Evolutionary conservation across 30 jellyfish, hydroid and myxozoan species (phyloP), one percentile per base, ranked within the genome.

Genomic region (Sanderia malayensis): DNA sequence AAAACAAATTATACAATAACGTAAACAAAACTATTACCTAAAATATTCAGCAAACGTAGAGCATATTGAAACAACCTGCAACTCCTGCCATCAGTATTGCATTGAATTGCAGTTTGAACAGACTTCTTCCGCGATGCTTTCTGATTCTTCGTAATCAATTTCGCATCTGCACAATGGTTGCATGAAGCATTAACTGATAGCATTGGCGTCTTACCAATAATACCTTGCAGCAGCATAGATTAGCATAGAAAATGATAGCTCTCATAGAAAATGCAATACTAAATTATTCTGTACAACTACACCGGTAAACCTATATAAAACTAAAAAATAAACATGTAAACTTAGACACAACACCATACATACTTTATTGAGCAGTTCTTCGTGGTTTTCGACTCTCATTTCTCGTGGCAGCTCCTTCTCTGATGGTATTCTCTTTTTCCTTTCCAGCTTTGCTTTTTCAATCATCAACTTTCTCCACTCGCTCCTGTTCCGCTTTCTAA

Each of bases 311-410:
- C 10, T 4, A 4, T 4, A 37, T 4, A 37, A 6, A 6, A 37
- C 52, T 6, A 37, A 6, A 13, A 37, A 37, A 37, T 37, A 4
- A 37, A 13, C 8, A 24, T 8, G 18, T 4, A 49, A 49, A 9
- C 64, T 49, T 4, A 49, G 3, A 49, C 23, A 18, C 28, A 21
- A 41, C 44, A 58, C 1, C 9, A 37, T 25, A 57, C 88, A 34
- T 68, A 81, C 93, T 75, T 81, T 74, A 33, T 18, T 58, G 22
- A 81, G 31, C 20, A 81, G 82, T 19, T 70, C 65, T 28, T 59
- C 72, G 66, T 81, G 93, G n/a, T 81, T 69, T 19, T 81, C 85
- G 71, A 81, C 73, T n/a, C 86, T 31, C 83, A 74, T 49, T 58
- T 41, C 71, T n/a, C 75, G 82, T 4, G 91, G 87, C 29, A 67